phyloP scores from a whole-genome alignment of 2,113 vertebrate genomes.

The Pseudopodoces humilis region DNA sequence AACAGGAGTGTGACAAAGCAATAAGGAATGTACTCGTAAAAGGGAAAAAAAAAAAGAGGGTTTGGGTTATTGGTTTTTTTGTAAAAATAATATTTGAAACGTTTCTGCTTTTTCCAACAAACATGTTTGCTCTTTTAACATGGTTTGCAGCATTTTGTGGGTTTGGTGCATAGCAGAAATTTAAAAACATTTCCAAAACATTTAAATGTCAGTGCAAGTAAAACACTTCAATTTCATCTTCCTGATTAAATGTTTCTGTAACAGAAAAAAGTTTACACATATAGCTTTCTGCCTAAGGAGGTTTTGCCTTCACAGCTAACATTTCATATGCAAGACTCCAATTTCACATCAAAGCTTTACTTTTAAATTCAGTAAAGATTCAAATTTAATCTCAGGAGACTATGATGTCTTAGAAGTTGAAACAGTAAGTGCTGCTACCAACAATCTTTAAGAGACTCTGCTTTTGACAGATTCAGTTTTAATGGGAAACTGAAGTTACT shows the following conservation, averaged over 20 bases:
- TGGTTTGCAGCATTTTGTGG: neutral
- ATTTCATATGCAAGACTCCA: conserved; percentile 5
- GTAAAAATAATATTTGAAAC: neutral
- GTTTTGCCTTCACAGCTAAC: neutral
- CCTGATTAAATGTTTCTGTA: neutral
- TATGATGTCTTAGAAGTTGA: conserved; percentile 6
- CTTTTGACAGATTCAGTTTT: conserved; percentile 3
- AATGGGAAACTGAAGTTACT: neutral
- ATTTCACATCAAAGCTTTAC: conserved; percentile 45
- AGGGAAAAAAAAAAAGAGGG: neutral
- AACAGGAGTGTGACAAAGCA: neutral
- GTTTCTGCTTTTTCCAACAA: neutral
- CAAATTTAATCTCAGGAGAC: conserved; percentile 24
- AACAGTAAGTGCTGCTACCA: neutral
- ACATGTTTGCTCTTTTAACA: neutral
- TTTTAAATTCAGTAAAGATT: conserved; percentile 30
- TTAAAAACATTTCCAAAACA: neutral
- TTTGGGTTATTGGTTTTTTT: neutral
- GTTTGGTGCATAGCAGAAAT: neutral
- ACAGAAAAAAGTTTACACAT: neutral
- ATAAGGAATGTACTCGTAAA: neutral
- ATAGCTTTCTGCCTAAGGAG: neutral
- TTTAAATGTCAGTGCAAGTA: neutral
- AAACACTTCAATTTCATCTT: neutral
- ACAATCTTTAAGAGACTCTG: neutral